Conservation (phyloP, 2,113 vertebrate genomes). For the Ammospiza nelsoni region DNA sequence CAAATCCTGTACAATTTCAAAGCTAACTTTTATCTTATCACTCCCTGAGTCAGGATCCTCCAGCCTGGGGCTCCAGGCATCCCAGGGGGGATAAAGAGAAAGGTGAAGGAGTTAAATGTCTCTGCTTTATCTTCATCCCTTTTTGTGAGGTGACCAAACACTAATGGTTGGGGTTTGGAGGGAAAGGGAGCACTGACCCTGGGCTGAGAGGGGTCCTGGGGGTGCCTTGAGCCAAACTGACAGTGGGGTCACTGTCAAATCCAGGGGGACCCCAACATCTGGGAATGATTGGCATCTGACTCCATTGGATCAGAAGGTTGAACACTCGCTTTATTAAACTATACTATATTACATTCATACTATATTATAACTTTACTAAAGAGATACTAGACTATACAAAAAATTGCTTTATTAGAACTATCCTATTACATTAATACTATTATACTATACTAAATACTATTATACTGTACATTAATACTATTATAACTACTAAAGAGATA, state of each 20-base stretch:
- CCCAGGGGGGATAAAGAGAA: neutral
- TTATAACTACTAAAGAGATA: too few relatives aligned
- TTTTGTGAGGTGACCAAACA: neutral
- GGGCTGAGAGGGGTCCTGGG: neutral
- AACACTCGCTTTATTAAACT: too few relatives aligned
- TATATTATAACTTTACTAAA: too few relatives aligned
- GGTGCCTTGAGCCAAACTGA: neutral
- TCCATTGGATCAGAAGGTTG: too few relatives aligned
- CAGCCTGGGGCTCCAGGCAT: neutral
- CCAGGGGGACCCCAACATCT: too few relatives aligned
- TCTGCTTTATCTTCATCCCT: neutral
- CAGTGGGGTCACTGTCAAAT: neutral
- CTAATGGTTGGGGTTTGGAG: accelerated
- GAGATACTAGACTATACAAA: too few relatives aligned
- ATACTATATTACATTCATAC: too few relatives aligned
- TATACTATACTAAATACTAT: too few relatives aligned
- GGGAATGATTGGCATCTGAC: too few relatives aligned
- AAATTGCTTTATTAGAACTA: too few relatives aligned
- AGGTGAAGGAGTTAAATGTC: neutral
- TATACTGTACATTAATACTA: too few relatives aligned
- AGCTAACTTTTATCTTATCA: neutral
- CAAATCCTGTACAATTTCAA: neutral
- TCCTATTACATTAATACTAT: too few relatives aligned
- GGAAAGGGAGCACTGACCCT: neutral
- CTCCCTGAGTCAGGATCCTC: neutral